phyloP scores from a whole-genome alignment of 2,888 invertebrate genomes.

The Cistogaster globosa region DNA sequence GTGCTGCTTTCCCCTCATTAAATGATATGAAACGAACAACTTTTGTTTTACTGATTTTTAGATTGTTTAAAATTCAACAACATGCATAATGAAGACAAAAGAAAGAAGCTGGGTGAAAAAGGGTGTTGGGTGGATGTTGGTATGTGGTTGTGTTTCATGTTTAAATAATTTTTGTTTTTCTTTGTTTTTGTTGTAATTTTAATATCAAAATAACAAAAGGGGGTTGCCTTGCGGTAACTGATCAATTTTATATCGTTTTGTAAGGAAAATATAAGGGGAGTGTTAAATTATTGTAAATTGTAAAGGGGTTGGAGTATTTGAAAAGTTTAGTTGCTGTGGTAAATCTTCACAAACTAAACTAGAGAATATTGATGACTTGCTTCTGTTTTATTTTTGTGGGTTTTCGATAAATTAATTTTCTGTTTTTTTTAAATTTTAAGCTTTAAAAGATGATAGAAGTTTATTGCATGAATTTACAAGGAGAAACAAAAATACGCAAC shows the following conservation, averaged over 20 bases:
- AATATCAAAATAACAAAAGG: conserved; percentile 23
- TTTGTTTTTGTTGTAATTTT: conserved; percentile 23
- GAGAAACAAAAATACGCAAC: too few species aligned
- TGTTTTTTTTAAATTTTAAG: conserved; percentile 27
- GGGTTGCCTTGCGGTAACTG: conserved; percentile 29
- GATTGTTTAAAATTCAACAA: conserved; percentile 48
- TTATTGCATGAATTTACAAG: neutral
- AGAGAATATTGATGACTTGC: conserved; percentile 57
- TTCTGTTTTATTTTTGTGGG: conserved; percentile 43
- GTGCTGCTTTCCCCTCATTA: neutral
- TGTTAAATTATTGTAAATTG: conserved; percentile 62
- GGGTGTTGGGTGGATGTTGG: neutral
- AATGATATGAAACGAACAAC: conserved; percentile 48
- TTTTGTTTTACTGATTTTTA: conserved; percentile 59
- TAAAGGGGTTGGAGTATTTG: conserved; percentile 13
- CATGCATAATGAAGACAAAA: conserved; percentile 34
- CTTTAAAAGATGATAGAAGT: conserved; percentile 14
- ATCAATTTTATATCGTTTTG: conserved; percentile 39
- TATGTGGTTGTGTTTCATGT: conserved; percentile 37
- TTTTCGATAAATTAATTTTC: conserved; percentile 50
- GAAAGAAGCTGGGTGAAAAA: neutral
- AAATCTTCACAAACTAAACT: conserved; percentile 47
- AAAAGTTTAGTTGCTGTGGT: conserved; percentile 55
- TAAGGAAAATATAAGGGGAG: conserved; percentile 22
- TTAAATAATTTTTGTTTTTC: neutral